phyloP scores from a whole-genome alignment of 2,888 invertebrate species.

The Empis stercorea region DNA sequence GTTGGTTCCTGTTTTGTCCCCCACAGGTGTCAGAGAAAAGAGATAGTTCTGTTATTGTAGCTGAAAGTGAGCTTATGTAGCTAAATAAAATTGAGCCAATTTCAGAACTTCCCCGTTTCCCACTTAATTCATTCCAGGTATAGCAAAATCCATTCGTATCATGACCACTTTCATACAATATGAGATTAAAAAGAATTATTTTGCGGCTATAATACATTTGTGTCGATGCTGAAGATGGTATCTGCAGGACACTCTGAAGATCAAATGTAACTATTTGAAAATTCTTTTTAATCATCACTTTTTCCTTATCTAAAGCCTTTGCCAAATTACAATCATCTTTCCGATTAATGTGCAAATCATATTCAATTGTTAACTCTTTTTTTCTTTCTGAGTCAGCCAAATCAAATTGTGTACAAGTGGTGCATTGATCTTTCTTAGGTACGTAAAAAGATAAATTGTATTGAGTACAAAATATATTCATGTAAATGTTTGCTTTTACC shows the following conservation, averaged over 20 bases:
- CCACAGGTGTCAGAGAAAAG: conserved; percentile 16
- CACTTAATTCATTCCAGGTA: conserved; percentile 14
- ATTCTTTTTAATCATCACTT: conserved; percentile 3
- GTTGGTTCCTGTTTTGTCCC: conserved; percentile 17
- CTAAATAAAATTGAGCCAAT: conserved; percentile 19
- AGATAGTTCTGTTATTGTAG: conserved; percentile 1
- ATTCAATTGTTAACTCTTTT: conserved; percentile 1
- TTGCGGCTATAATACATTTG: conserved; percentile 22
- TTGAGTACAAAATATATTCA: too few species aligned
- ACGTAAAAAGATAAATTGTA: conserved; percentile 3
- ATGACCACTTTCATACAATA: conserved; percentile 19
- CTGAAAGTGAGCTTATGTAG: conserved; percentile 10
- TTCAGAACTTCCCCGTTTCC: conserved; percentile 2
- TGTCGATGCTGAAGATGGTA: conserved; percentile 19
- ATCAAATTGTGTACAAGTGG: not conserved
- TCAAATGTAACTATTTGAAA: conserved; percentile 20
- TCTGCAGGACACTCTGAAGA: conserved; percentile 21
- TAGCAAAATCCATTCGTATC: conserved; percentile 15
- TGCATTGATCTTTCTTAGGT: conserved; percentile 4
- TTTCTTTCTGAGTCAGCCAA: not conserved
- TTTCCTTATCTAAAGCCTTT: conserved; percentile 3
- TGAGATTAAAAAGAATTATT: conserved; percentile 19
- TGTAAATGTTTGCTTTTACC: too few species aligned
- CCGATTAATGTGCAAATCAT: not conserved
- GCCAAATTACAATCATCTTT: conserved; percentile 3